phyloP scores from a whole-genome alignment of 92 coral and sea anemone genomes.

The Bergia puertoricense region DNA sequence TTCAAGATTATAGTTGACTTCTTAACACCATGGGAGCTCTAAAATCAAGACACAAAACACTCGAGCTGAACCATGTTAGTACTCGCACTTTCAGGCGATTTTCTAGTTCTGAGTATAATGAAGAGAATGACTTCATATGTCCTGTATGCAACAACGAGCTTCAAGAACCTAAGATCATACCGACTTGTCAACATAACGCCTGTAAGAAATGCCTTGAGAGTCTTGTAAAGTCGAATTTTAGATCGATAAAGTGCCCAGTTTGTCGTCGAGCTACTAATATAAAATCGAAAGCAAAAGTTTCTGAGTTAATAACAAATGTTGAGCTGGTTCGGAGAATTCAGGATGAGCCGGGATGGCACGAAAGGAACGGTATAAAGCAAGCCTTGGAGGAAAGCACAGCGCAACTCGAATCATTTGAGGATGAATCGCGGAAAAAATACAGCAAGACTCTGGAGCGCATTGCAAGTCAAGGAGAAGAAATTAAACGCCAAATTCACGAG shows the following conservation, averaged over 20 bases:
- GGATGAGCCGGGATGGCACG: slow-evolving; percentile 28
- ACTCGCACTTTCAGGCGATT: slow-evolving; percentile 2
- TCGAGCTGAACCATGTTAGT: neutral
- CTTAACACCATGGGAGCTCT: slow-evolving; percentile 5
- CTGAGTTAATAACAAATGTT: neutral
- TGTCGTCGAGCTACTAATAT: slow-evolving; percentile 15
- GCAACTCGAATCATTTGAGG: neutral
- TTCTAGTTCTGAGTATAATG: neutral
- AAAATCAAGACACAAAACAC: slow-evolving; percentile 14
- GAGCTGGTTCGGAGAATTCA: neutral
- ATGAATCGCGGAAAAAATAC: neutral
- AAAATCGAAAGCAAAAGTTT: slow-evolving; percentile 7
- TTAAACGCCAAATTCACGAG: slow-evolving; percentile 11
- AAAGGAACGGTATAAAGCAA: neutral
- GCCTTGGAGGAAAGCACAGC: neutral
- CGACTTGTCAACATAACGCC: slow-evolving; percentile 54
- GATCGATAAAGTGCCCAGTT: slow-evolving; percentile 24
- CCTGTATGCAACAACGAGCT: slow-evolving; percentile 59
- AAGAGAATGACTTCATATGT: slow-evolving; percentile 47
- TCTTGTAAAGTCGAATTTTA: slow-evolving; percentile 29
- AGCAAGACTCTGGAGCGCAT: neutral
- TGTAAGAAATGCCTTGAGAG: slow-evolving; percentile 52
- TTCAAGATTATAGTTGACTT: neutral
- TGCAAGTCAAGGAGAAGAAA: neutral
- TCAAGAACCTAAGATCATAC: slow-evolving; percentile 56